phyloP scores from a whole-genome alignment of 2,797 vertebrate genomes.

The Syndactyla subalaris region DNA sequence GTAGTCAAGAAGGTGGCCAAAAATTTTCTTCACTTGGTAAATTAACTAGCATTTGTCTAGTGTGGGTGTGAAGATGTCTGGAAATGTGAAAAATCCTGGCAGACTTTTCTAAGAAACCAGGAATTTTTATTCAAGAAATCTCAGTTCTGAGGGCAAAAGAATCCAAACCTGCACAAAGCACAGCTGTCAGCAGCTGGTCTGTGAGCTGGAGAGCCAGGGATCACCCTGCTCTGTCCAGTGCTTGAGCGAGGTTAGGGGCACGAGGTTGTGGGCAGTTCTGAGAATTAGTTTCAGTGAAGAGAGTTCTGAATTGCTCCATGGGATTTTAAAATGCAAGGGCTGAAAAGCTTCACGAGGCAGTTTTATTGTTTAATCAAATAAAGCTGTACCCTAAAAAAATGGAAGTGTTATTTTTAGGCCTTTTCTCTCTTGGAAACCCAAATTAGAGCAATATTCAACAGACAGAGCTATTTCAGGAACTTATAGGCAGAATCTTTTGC shows the following conservation, averaged over 20 bases:
- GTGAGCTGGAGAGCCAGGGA: too few species aligned
- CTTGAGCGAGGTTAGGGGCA: not conserved
- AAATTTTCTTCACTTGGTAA: not conserved
- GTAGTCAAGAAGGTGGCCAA: not conserved
- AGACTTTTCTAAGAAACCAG: not conserved
- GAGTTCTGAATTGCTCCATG: not conserved
- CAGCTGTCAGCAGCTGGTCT: not conserved
- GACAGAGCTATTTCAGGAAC: not conserved
- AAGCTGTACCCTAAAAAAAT: not conserved
- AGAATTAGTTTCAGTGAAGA: not conserved
- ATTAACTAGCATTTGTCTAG: not conserved
- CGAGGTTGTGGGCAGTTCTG: rapidly evolving
- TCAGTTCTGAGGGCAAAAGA: not conserved
- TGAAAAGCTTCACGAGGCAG: not conserved
- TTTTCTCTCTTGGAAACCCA: not conserved
- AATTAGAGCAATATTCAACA: not conserved
- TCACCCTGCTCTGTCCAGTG: not conserved
- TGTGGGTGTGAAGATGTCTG: not conserved
- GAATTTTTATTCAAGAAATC: not conserved
- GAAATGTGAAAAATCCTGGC: not conserved
- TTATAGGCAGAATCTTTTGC: not conserved
- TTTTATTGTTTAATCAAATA: not conserved
- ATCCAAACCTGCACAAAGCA: not conserved
- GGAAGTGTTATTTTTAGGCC: not conserved
- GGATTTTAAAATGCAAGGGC: not conserved